Evolutionary conservation across 1,140 invertebrate genomes (phyloP).

Genomic region (Dryas iulia): DNA sequence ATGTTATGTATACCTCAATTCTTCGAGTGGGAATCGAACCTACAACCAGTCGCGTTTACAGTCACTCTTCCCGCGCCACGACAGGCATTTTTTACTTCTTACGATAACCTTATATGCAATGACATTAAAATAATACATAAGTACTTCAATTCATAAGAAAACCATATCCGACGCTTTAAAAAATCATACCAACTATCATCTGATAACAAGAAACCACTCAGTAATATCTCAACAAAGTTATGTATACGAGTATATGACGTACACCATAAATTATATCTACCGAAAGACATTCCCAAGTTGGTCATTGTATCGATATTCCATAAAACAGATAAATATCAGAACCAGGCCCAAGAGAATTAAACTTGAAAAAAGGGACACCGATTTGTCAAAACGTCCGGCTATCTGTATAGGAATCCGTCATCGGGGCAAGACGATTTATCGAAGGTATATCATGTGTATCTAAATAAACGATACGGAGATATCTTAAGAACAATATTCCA

Average conservation of each 20-base stretch:
- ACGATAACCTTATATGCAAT: no score
- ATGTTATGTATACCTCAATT: no score
- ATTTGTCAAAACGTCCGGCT: slow-evolving; percentile 73
- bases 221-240: neutral
- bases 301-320: slow-evolving; percentile 33
- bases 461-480: slow-evolving; percentile 49
- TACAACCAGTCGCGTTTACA: no score
- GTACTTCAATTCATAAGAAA: no score
- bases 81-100: no score
- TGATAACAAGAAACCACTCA: neutral
- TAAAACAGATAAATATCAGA: slow-evolving; percentile 55
- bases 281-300: slow-evolving; percentile 24
- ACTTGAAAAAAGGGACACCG: slow-evolving; percentile 54
- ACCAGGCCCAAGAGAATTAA: slow-evolving; percentile 55
- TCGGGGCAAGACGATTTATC: slow-evolving; percentile 61
- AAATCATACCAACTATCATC: neutral
- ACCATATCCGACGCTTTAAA: no score
- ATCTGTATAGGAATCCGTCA: slow-evolving; percentile 71
- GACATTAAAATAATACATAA: no score
- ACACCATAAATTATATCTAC: neutral
- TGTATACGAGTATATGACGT: neutral
- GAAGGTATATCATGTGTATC: slow-evolving; percentile 57
- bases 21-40: no score
- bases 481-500: slow-evolving; percentile 50
- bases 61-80: no score